Base-by-base conservation (phyloP, 2,888 invertebrate species). In the Macrostomum cliftonense region DNA sequence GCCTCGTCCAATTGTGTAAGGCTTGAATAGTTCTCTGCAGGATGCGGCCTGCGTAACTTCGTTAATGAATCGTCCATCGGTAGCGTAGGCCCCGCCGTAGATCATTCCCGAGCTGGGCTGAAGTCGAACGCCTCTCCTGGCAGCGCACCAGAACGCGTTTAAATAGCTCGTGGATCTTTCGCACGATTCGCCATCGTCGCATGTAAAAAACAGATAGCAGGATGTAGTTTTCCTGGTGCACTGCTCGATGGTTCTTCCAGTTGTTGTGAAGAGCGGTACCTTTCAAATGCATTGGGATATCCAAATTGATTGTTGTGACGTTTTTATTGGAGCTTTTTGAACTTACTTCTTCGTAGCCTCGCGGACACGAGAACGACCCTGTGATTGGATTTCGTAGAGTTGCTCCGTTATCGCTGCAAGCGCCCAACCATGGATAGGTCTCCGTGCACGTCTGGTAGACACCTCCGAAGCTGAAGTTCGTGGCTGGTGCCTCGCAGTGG, bases 401-500 rank as follows among this genome's bases (percentile, higher is more conserved):
- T 13, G 55, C 48, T 36, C 45, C 37, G 39, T 13, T 7, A 7
- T 14, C 36, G 28, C 28, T 28, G 9, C 28, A 28, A 28, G 28
- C 28, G 9, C 28, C 28, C 28, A 28, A 28, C 28, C 28, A 28
- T 7, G 28, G 9, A 4, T 13, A 13, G 13, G 13, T 21, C 45
- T 17, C 45, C 9, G 16, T 14, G 40, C 61, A 61, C 1, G 53
- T 53, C 52, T 61, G 61, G 43, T 54, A 62, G 4, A 59, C 56
- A 2, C 63, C 63, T 9, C 62, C 63, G 48, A 62, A 63, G 7
- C 60, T 60, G 37, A 59, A 55, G 48, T 62, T 62, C 16, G 59
- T 58, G 2, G 54, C 52, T 1, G 58, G 53, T 20, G 55, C 50
- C 20, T 54, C 42, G 42, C 63, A 63, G 0, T 58, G 51, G 9